A percentile compares a stretch with the other conserved stretches of the same genome.
These are phyloP conservation scores for Datnioides undecimradiatus DNA, from an alignment of 2,113 vertebrate species.

Conservation along the genomic window DNA sequence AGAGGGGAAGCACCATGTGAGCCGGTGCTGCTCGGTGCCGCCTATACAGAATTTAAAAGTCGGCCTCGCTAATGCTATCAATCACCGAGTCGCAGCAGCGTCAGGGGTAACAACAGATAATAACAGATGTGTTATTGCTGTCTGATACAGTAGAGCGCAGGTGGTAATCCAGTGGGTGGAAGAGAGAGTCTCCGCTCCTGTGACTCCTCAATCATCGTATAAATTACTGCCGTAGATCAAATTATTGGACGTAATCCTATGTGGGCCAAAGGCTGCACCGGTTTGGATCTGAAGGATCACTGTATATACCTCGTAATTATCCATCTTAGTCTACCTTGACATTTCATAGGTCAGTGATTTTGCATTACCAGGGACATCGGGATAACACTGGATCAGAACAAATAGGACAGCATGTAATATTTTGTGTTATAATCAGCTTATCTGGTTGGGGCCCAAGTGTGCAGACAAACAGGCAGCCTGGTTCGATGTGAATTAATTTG, in stretches of 20 bases:
- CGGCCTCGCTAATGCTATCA: constrained; percentile 9
- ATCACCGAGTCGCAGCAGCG: constrained; percentile 16
- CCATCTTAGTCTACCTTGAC: constrained; percentile 64
- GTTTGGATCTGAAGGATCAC: constrained; percentile 34
- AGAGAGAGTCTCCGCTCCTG: neutral
- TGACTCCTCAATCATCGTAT: constrained; percentile 11
- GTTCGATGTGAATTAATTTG: constrained; percentile 74
- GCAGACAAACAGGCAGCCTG: constrained; percentile 71
- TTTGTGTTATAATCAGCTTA: constrained; percentile 81
- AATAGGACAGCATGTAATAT: constrained; percentile 80
- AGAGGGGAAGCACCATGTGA: neutral
- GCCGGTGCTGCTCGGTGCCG: neutral
- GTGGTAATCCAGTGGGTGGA: constrained; percentile 19
- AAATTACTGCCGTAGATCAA: constrained; percentile 31
- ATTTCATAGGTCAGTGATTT: constrained; percentile 71
- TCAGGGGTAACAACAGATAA: too few species aligned
- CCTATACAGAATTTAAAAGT: constrained; percentile 31
- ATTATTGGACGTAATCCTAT: constrained; percentile 11
- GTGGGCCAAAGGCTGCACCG: constrained; percentile 7
- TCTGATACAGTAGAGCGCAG: constrained; percentile 12
- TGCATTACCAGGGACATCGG: constrained; percentile 62
- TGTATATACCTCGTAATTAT: constrained; percentile 57
- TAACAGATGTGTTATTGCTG: constrained; percentile 8
- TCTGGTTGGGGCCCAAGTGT: constrained; percentile 71
- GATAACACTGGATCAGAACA: constrained; percentile 79